Conservation (phyloP, 2,888 invertebrate species). For the Didymodactylos carnosus region DNA sequence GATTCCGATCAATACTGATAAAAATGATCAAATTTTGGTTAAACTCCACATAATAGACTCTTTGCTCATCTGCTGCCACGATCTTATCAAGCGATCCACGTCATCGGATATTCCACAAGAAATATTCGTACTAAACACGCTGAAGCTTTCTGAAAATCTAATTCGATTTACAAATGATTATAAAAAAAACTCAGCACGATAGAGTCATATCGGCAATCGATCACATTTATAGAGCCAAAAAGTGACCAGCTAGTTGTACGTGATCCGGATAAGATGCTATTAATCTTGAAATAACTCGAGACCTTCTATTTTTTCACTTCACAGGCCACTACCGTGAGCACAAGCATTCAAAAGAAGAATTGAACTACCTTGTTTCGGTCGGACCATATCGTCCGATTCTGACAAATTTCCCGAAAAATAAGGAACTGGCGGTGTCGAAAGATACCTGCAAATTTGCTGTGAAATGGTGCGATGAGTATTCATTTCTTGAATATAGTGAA, state of each 20-base stretch:
- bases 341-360: background rate
- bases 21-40: background rate
- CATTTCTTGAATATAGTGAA: background rate
- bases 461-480: background rate
- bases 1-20: no score
- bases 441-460: background rate
- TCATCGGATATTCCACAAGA: background rate
- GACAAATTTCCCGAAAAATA: background rate
- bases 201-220: background rate
- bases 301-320: background rate
- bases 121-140: background rate
- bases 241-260: background rate
- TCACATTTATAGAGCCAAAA: background rate
- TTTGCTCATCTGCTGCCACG: background rate
- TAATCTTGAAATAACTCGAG: background rate
- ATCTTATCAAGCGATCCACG: background rate
- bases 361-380: background rate
- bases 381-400: background rate
- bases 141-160: background rate
- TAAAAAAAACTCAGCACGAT: background rate
- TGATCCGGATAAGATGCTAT: background rate
- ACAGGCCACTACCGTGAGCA: background rate
- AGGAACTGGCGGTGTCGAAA: background rate
- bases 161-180: background rate
- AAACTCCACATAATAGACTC: background rate